phyloP scores from a whole-genome alignment of 2,888 invertebrate genomes.

The Tenodera sinensis region DNA sequence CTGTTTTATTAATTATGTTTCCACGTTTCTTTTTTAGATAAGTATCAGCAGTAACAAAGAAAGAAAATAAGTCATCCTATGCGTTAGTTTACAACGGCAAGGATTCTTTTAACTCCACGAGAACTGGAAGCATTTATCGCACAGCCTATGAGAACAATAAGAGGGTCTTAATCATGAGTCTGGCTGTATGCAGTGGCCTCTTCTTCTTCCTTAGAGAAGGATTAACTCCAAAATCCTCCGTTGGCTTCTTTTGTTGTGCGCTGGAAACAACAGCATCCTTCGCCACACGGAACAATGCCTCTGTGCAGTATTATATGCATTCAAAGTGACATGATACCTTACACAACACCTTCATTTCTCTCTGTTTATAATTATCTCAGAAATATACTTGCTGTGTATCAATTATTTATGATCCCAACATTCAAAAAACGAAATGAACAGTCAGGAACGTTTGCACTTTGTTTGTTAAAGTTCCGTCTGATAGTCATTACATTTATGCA shows the following conservation, averaged over 20 bases:
- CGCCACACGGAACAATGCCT: background rate
- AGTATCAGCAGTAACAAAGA: too few relatives aligned
- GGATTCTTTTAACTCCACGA: background rate
- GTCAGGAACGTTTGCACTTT: too few relatives aligned
- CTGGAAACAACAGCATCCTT: background rate
- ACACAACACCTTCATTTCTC: background rate
- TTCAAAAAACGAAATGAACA: too few relatives aligned
- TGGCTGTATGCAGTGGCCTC: background rate
- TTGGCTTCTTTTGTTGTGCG: background rate
- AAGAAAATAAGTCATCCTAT: too few relatives aligned
- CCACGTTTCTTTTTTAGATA: too few relatives aligned
- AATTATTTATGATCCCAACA: too few relatives aligned
- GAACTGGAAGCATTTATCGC: background rate
- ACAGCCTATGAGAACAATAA: background rate
- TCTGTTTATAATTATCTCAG: background rate
- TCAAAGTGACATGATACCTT: background rate
- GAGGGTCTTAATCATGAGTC: background rate
- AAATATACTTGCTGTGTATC: background rate
- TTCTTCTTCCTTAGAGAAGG: background rate
- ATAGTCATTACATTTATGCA: too few relatives aligned
- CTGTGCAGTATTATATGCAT: background rate
- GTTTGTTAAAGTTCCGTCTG: too few relatives aligned
- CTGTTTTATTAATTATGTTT: too few relatives aligned
- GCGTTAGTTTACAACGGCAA: too few relatives aligned
- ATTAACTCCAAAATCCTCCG: background rate